A percentile compares a stretch with the other conserved stretches of the same genome.
Conservation (phyloP, 2,888 invertebrate species). For the Phragmatobia fuliginosa region DNA sequence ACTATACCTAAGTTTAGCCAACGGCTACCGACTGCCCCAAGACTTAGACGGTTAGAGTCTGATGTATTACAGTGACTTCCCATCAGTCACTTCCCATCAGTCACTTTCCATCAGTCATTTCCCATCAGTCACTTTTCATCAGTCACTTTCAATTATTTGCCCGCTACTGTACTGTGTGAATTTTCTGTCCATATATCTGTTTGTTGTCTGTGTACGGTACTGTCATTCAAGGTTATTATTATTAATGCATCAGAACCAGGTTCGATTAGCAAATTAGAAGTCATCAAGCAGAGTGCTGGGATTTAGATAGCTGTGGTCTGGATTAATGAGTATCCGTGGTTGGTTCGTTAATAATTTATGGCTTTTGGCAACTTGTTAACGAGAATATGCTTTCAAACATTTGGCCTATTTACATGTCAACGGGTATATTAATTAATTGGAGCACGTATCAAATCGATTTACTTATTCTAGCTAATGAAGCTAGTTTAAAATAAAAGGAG, state of each 20-base stretch:
- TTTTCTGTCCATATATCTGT: conserved; percentile 1
- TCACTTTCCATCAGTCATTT: too few species aligned
- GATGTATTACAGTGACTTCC: too few species aligned
- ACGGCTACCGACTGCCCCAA: too few species aligned
- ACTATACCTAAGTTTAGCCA: too few species aligned
- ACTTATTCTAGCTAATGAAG: too few species aligned
- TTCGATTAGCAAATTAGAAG: conserved; percentile 55
- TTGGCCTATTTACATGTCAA: neutral
- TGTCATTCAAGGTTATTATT: conserved; percentile 43
- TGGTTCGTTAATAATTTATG: neutral
- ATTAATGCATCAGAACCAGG: conserved; percentile 39
- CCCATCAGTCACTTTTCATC: too few species aligned
- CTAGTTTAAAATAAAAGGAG: too few species aligned
- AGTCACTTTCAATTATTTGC: too few species aligned
- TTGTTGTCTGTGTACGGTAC: conserved; percentile 21
- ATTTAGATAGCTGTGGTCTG: conserved; percentile 31
- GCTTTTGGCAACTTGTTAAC: neutral
- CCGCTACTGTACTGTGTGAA: neutral
- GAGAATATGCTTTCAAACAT: neutral
- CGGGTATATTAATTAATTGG: neutral
- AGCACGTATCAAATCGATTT: neutral
- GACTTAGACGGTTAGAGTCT: too few species aligned
- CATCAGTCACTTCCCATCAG: too few species aligned
- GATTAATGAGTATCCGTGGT: conserved; percentile 17
- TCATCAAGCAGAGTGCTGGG: conserved; percentile 39